Conservation (phyloP, 2,888 invertebrate species). For the Neoaliturus tenellus region DNA sequence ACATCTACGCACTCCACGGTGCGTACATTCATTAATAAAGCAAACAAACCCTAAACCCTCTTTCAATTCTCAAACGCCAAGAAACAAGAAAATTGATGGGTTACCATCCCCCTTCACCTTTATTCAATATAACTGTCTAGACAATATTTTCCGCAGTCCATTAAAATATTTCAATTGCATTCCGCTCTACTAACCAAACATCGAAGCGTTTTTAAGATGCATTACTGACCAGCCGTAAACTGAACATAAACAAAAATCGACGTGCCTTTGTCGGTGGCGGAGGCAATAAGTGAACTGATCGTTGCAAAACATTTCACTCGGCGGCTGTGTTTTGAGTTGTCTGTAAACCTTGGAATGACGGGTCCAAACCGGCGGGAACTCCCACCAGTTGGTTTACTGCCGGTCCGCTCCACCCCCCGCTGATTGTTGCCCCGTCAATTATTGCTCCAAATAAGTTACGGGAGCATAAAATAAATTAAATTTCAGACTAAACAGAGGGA, state of each 20-base stretch:
- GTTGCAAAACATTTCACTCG: slow-evolving; percentile 15
- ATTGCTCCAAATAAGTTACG: neutral
- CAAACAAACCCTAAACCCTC: no score
- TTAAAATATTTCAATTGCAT: neutral
- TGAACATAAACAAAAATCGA: neutral
- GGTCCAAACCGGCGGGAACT: neutral
- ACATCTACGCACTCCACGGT: no score
- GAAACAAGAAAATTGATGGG: neutral
- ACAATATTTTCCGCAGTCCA: neutral
- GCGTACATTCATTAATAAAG: neutral
- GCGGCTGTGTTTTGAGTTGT: neutral
- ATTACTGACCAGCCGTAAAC: neutral
- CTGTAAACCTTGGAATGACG: neutral
- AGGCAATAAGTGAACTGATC: neutral
- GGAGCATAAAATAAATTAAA: no score
- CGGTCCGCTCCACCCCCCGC: neutral
- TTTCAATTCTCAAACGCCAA: neutral
- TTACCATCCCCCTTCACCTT: neutral
- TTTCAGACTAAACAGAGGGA: no score
- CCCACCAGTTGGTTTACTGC: neutral
- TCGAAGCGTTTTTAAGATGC: neutral
- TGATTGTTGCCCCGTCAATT: neutral
- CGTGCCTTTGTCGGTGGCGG: neutral
- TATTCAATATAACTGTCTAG: neutral
- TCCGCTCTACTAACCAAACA: neutral